Evolutionary conservation across 2,797 vertebrate species (phyloP), one percentile per base, ranked within the genome.

Genomic region (Melanotaenia pygmaea): DNA sequence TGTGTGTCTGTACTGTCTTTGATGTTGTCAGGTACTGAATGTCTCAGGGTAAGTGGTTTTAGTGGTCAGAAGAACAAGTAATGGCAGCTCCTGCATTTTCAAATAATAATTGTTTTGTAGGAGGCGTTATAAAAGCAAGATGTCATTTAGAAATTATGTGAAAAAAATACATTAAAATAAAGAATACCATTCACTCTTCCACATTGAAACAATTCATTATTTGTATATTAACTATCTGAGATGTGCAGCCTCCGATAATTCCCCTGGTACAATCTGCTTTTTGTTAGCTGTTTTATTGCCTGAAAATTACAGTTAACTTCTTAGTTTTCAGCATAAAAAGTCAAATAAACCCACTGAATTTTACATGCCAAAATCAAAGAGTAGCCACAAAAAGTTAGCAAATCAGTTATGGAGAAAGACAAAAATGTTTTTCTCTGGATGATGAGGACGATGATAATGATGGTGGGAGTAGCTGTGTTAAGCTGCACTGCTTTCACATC

Each of bases 1-100:
- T 56, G 51, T 73, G 57, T 59, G 56, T 88, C 76, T 80, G 71
- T 87, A 67, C 68, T 26, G 54, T 69, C 90, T 94, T 93, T 94
- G 91, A 93, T 92, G 88, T 90, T 86, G 76, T 89, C 85, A 85
- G 75, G 82, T 77, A 80, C 68, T 74, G 85, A 89, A 85, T 72
- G 67, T 81, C 88, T 86, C 30, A 58, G 82, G 64, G 62, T 82
- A 80, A 90, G 83, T 77, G 62, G 77, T 78, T 82, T 74, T 64
- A 26, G 76, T 72, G 88, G 82, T 85, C 77, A 74, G 72, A 77
- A 24, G 59, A 68, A 79, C 85, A 78, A 76, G 83, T 84, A 61
- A 53, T 20, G 43, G 70, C 77, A 87, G 80, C 74, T 81, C 64
- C 71, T 43, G 9, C 61, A 54, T 71, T 68, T 79, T 83, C 81